Conservation (phyloP, 2,113 vertebrate species). For the Trematomus loennbergii region DNA sequence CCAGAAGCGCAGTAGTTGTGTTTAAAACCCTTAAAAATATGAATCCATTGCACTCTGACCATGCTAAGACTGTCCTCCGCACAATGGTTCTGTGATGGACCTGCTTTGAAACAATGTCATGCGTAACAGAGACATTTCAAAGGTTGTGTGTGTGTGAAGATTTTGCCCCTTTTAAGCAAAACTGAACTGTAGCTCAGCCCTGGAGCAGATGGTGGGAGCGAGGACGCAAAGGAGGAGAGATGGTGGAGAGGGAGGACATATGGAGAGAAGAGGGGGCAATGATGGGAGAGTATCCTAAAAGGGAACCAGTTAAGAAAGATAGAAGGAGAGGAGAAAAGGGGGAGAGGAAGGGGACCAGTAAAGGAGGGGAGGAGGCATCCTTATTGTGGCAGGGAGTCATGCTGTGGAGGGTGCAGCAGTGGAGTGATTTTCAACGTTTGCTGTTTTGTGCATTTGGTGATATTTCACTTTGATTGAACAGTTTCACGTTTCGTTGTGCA, state of each 20-base stretch:
- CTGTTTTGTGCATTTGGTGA: background rate
- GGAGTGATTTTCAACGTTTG: conserved; percentile 62
- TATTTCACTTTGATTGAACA: conserved; percentile 14
- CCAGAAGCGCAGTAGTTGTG: conserved; percentile 55
- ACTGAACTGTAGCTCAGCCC: conserved; percentile 53
- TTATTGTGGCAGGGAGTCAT: conserved; percentile 42
- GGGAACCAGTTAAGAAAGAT: background rate
- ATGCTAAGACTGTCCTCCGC: conserved; percentile 52
- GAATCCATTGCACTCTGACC: conserved; percentile 65
- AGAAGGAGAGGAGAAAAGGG: background rate
- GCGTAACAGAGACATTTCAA: conserved; percentile 50
- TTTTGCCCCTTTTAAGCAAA: conserved; percentile 35
- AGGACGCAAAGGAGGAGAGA: conserved; percentile 19
- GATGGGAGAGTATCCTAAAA: conserved; percentile 6
- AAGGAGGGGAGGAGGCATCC: conserved; percentile 37
- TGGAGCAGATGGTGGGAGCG: conserved; percentile 51
- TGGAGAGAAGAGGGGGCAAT: conserved; percentile 5
- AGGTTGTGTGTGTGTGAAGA: conserved; percentile 38
- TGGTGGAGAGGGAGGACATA: background rate
- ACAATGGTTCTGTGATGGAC: conserved; percentile 53
- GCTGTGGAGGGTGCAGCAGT: conserved; percentile 63
- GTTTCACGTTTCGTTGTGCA: background rate
- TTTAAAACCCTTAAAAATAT: conserved; percentile 33
- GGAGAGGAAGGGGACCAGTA: conserved; percentile 11
- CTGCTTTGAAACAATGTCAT: conserved; percentile 59